Base-by-base conservation (phyloP, 2,113 vertebrate species). In the Lonchura striata region DNA sequence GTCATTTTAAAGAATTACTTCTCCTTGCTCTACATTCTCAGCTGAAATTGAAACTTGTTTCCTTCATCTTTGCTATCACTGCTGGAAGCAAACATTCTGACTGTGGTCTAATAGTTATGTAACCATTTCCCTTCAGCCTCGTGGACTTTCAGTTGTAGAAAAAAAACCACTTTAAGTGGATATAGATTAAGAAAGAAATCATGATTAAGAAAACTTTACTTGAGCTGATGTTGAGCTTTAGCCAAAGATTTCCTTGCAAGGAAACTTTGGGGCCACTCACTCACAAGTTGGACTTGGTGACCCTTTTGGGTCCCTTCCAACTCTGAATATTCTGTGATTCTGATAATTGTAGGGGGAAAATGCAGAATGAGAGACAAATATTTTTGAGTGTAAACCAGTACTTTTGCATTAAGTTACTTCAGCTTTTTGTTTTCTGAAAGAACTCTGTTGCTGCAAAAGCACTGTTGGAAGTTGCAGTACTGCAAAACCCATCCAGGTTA, bases 261-360 rank as follows among this genome's bases (percentile, higher is more conserved):
- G 27, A 80, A 63, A 52, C 3, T 33, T 69, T 1, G 4, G 7
- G 28, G 12, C 6, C 11, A 4, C 10, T 61, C 11, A 4, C 10
- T 61, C 6, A 17, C 0, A 0, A 39, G 27, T 6, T 60, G 63
- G 46, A 10, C 18, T 44, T 77, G 21, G 9, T 35, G 37, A 27
- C 33, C 10, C 54, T 39, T 19, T 17, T 69, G 46, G 4, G 8
- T 78, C 19, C 47, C 28, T 53, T 70, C 12, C 33, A 46, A 4
- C 7, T 69, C 27, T 50, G 71, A 50, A 21, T 50, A 21, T 42
- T 49, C 35, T 52, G 11, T 44, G 46, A 10, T 52, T 53, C 46
- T 78, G 4, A 9, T 53, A 41, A n/a, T 8, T 64, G 11, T 15
- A 3, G 9, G 7, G 7, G 4, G 1, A 9, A 49, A 66, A 57